These are phyloP conservation scores for Amniataba percoides DNA, from an alignment of 2,797 vertebrate genomes.

Conservation along the genomic window DNA sequence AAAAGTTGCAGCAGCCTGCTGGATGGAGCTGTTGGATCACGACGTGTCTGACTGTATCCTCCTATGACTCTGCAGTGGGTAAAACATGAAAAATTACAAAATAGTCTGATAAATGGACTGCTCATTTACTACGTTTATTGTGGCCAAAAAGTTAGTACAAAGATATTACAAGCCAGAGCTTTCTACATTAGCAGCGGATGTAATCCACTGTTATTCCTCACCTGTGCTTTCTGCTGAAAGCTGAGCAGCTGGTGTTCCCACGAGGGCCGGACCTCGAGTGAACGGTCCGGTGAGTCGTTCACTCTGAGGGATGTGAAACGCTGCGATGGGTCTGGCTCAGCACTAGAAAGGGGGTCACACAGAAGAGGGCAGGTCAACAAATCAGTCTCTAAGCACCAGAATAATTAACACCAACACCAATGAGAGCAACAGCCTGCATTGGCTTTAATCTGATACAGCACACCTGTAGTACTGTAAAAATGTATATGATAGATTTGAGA, in stretches of 20 bases:
- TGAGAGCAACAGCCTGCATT: neutral
- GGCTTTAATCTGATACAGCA: neutral
- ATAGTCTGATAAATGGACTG: neutral
- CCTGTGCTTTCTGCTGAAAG: slow-evolving; percentile 25
- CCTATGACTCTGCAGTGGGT: slow-evolving; percentile 34
- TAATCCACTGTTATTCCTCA: slow-evolving; percentile 23
- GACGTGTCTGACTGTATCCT: slow-evolving; percentile 11
- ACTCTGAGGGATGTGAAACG: slow-evolving; percentile 23
- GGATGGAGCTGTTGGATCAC: slow-evolving; percentile 16
- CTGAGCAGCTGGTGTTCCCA: neutral
- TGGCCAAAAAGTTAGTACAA: neutral
- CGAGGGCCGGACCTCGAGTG: neutral
- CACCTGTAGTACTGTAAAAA: neutral
- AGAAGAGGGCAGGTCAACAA: slow-evolving; percentile 41
- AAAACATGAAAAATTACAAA: slow-evolving; percentile 13
- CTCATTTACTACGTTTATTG: neutral
- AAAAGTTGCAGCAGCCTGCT: slow-evolving; percentile 4
- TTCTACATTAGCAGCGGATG: neutral
- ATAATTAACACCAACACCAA: slow-evolving; percentile 7
- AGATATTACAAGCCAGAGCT: neutral
- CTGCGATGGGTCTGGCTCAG: slow-evolving; percentile 16
- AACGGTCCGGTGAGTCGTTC: neutral
- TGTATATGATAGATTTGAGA: neutral
- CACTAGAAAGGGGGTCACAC: slow-evolving; percentile 59
- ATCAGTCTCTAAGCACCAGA: slow-evolving; percentile 14